phyloP scores from a whole-genome alignment of 2,797 vertebrate genomes.

The Monodelphis domestica region DNA sequence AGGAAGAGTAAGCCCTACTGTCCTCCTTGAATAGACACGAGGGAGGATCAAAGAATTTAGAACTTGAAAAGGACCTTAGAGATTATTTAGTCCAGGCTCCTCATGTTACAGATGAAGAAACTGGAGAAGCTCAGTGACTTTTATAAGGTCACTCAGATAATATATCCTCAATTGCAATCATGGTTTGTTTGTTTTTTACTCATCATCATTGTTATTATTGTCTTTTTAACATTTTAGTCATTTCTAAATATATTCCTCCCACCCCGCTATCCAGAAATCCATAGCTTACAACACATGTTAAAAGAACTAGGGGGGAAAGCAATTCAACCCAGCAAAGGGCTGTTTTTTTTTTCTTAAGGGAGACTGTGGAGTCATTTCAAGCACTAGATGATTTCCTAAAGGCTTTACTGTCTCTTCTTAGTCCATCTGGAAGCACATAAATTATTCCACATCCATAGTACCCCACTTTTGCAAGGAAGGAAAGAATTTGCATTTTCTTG shows the following conservation, averaged over 20 bases:
- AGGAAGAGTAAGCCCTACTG: neutral
- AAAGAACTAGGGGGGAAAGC: neutral
- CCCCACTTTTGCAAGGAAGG: neutral
- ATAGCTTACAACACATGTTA: neutral
- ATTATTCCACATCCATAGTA: neutral
- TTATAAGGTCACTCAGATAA: neutral
- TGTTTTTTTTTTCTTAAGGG: too few species aligned
- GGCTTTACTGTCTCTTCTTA: too few species aligned
- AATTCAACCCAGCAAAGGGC: neutral
- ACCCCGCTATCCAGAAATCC: neutral
- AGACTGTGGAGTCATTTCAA: too few species aligned
- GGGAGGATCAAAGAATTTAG: neutral
- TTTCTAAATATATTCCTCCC: neutral
- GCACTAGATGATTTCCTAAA: too few species aligned
- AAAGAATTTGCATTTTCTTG: too few species aligned
- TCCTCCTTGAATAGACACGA: neutral
- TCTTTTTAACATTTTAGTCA: neutral
- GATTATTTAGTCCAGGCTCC: neutral
- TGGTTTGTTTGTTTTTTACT: too few species aligned
- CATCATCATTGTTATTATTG: neutral
- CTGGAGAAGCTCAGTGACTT: conserved; percentile 9
- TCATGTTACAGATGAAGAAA: conserved; percentile 20
- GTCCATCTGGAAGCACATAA: neutral
- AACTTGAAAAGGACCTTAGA: conserved; percentile 10
- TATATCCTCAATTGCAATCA: neutral